phyloP scores from a whole-genome alignment of 2,113 vertebrate species.

The Dicerorhinus sumatrensis region DNA sequence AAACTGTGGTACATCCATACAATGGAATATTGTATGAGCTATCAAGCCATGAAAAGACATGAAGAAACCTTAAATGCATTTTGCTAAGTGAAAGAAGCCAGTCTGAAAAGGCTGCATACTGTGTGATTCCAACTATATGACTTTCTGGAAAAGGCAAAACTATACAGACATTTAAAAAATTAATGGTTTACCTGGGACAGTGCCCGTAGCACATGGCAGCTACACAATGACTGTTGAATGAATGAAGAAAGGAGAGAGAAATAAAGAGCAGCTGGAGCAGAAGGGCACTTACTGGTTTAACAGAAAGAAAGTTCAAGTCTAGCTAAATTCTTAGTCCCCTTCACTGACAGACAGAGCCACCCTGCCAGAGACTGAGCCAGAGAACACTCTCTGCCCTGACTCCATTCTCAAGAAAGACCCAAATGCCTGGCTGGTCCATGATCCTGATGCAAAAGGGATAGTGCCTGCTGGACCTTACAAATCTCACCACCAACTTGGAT shows the following conservation, averaged over 20 bases:
- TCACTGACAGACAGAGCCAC: background rate
- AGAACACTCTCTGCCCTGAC: background rate
- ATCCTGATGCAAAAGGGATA: background rate
- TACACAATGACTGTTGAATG: background rate
- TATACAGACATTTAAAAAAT: background rate
- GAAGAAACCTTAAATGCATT: background rate
- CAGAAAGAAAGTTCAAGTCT: background rate
- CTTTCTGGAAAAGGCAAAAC: background rate
- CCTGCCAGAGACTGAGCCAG: background rate
- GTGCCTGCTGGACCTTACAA: background rate
- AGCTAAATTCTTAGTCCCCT: background rate
- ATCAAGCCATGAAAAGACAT: background rate
- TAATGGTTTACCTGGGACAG: background rate
- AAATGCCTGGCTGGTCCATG: background rate
- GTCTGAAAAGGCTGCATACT: background rate
- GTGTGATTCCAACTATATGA: background rate
- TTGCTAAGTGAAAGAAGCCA: background rate
- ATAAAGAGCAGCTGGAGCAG: too few species aligned
- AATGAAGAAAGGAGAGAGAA: background rate
- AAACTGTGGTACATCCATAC: background rate
- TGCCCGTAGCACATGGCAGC: background rate
- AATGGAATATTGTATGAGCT: background rate
- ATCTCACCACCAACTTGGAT: background rate
- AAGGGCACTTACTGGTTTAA: background rate
- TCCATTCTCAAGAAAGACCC: background rate